Percentiles rank a stretch among this genome's conserved stretches.
Evolutionary conservation across 92 coral and sea anemone genomes (phyloP).

Genomic region (Umimayanthus kanabou): DNA sequence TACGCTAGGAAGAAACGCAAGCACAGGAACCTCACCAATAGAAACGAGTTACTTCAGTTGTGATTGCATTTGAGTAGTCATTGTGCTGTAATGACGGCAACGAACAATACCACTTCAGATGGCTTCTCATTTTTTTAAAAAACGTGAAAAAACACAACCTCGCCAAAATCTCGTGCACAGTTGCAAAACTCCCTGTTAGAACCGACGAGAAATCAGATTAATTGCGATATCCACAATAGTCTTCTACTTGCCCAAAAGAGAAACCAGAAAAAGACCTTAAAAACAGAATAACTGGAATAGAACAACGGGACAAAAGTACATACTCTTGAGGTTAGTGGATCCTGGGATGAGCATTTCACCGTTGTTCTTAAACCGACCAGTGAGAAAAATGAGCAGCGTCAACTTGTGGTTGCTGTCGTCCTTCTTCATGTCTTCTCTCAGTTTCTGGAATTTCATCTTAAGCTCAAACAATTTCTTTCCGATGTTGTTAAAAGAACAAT

Average conservation of each 20-base stretch:
- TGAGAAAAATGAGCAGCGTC: conserved; percentile 28
- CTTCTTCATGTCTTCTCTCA: conserved; percentile 37
- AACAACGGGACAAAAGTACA: not conserved
- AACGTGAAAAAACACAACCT: not conserved
- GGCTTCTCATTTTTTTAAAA: too few species aligned
- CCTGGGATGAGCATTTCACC: conserved; percentile 43
- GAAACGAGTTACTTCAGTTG: too few species aligned
- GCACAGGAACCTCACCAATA: too few species aligned
- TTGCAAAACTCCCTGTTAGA: too few species aligned
- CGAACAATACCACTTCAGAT: too few species aligned
- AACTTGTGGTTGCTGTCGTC: conserved; percentile 19
- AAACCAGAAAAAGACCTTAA: not conserved
- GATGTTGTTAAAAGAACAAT: conserved; percentile 34
- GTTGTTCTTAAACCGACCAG: conserved; percentile 40
- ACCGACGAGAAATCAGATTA: not conserved
- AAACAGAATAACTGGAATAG: not conserved
- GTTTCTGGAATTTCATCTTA: conserved; percentile 32
- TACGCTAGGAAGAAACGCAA: too few species aligned
- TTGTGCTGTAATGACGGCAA: too few species aligned
- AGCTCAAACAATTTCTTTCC: conserved; percentile 27
- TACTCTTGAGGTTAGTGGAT: conserved; percentile 35
- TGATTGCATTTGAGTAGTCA: too few species aligned
- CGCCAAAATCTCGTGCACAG: not conserved
- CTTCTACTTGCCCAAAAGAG: not conserved
- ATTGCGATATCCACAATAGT: not conserved